phyloP scores from a whole-genome alignment of 2,113 vertebrate species.

The Ceratotherium simum region DNA sequence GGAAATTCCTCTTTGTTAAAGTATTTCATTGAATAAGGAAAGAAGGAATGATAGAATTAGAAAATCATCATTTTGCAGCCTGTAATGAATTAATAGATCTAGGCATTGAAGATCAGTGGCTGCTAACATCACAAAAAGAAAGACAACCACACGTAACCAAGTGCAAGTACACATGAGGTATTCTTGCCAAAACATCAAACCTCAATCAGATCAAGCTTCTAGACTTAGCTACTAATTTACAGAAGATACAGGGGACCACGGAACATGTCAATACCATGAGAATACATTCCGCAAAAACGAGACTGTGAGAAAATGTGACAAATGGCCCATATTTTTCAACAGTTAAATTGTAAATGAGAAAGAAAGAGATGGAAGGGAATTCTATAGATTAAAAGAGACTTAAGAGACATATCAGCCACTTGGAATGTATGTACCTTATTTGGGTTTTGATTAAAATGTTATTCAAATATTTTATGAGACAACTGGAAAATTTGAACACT shows the following conservation, averaged over 20 bases:
- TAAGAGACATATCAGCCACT: neutral
- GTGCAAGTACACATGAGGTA: neutral
- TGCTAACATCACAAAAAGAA: neutral
- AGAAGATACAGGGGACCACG: neutral
- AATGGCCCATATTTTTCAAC: neutral
- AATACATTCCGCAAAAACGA: neutral
- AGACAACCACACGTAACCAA: neutral
- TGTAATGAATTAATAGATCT: neutral
- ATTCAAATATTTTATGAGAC: conserved; percentile 14
- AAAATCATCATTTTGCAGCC: neutral
- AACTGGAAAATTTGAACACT: neutral
- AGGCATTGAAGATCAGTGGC: neutral
- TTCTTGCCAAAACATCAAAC: neutral
- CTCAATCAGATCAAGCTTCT: neutral
- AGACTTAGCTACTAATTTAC: neutral
- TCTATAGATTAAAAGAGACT: neutral
- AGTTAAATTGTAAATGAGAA: neutral
- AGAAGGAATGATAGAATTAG: neutral
- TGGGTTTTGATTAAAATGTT: conserved; percentile 51
- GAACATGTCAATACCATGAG: neutral
- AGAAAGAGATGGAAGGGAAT: neutral
- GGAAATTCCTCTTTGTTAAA: neutral
- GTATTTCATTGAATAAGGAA: neutral
- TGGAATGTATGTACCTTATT: neutral
- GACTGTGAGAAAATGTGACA: neutral